These are phyloP conservation scores for Ceratotherium simum DNA, from an alignment of 2,113 vertebrate genomes.

Conservation along the genomic window DNA sequence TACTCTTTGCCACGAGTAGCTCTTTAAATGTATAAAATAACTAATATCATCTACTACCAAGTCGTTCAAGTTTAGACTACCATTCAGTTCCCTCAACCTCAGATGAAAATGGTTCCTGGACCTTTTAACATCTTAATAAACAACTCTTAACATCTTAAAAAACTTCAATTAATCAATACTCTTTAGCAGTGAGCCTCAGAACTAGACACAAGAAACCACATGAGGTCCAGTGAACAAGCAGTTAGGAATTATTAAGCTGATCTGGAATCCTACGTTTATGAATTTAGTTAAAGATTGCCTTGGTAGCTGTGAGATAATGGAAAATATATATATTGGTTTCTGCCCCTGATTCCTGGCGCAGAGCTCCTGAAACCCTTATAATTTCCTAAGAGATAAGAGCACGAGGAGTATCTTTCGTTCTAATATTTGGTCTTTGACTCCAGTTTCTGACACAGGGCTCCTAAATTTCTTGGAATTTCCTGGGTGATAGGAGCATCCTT, in stretches of 20 bases:
- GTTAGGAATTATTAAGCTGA: neutral
- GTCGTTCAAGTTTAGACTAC: neutral
- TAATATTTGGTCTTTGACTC: neutral
- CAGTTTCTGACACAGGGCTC: neutral
- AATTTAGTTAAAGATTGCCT: neutral
- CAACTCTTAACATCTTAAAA: neutral
- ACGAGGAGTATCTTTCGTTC: neutral
- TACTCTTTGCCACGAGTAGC: neutral
- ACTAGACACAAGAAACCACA: neutral
- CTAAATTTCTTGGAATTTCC: neutral
- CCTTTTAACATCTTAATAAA: neutral
- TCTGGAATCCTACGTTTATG: neutral
- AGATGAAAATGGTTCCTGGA: neutral
- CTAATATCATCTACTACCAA: neutral
- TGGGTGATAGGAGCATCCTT: neutral
- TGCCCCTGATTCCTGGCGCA: neutral
- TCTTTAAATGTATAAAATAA: neutral
- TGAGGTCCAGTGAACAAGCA: neutral
- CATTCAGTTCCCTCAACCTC: neutral
- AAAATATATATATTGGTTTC: neutral
- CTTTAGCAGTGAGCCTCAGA: neutral
- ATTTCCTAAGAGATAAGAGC: neutral
- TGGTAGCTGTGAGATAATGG: neutral
- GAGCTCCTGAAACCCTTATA: neutral
- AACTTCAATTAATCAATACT: neutral